Evolutionary conservation across 2,888 invertebrate genomes (phyloP).

Genomic region (Harpalus rufipes): DNA sequence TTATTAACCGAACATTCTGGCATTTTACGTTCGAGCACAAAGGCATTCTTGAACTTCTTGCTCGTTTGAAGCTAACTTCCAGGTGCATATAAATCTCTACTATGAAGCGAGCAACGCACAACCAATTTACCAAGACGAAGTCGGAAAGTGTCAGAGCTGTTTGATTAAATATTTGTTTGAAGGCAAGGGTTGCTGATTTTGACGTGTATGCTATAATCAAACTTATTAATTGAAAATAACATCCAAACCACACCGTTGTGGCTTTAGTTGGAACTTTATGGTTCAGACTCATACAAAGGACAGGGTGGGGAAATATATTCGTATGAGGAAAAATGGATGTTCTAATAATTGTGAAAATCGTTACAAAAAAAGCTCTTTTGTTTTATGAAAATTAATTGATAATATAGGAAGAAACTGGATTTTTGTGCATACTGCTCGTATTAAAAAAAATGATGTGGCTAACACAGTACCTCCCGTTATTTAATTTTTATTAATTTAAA

Average conservation of each 20-base stretch:
- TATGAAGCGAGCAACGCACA: conserved; percentile 27
- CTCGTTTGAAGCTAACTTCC: conserved; percentile 51
- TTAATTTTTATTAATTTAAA: no score
- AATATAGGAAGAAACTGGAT: no score
- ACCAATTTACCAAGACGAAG: conserved; percentile 52
- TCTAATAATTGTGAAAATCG: no score
- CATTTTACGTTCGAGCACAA: conserved; percentile 16
- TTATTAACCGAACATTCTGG: conserved; percentile 35
- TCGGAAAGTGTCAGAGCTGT: conserved; percentile 53
- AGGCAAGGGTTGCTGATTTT: conserved; percentile 55
- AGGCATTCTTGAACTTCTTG: conserved; percentile 31
- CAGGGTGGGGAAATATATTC: neutral
- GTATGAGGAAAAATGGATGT: neutral
- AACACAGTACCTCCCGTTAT: no score
- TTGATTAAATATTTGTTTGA: conserved; percentile 63
- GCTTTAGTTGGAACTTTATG: conserved; percentile 14
- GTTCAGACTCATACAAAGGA: neutral
- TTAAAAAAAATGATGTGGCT: no score
- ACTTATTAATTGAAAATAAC: conserved; percentile 60
- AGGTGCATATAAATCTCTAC: conserved; percentile 58
- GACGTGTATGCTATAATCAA: conserved; percentile 55
- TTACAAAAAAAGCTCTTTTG: no score
- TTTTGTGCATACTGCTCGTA: no score
- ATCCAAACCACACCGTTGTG: conserved; percentile 28
- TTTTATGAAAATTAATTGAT: no score